phyloP scores from a whole-genome alignment of 2,797 vertebrate genomes.

The Artibeus lituratus region DNA sequence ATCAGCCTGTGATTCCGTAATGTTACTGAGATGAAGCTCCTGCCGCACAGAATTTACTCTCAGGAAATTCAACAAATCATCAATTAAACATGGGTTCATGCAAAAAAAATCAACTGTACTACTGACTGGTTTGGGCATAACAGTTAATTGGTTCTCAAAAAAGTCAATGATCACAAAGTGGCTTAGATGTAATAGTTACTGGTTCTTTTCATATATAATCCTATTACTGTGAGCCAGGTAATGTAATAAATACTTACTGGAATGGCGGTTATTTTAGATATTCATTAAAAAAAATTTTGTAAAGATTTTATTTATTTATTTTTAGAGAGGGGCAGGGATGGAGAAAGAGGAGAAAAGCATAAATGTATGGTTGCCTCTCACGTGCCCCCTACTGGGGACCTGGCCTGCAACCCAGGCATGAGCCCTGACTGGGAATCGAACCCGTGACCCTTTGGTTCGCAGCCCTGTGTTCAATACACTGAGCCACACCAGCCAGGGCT shows the following conservation, averaged over 20 bases:
- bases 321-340: too few relatives aligned
- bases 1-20: not conserved
- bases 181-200: not conserved
- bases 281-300: not conserved
- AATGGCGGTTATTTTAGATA: not conserved
- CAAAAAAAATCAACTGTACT: not conserved
- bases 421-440: too few relatives aligned
- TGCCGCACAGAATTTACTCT: conserved; percentile 21
- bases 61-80: not conserved
- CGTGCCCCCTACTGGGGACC: too few relatives aligned
- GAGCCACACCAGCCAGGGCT: too few relatives aligned
- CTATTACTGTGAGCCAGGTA: not conserved
- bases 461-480: too few relatives aligned
- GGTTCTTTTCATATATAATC: conserved; percentile 23
- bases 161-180: not conserved
- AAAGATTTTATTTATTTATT: too few relatives aligned
- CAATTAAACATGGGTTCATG: not conserved
- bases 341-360: too few relatives aligned
- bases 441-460: too few relatives aligned
- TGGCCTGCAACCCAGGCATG: too few relatives aligned
- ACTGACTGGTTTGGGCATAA: not conserved
- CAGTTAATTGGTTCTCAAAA: not conserved
- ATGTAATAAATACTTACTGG: not conserved
- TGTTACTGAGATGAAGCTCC: not conserved
- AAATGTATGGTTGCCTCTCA: too few relatives aligned